These are phyloP conservation scores for Potamarius usumacintae DNA, from an alignment of 2,113 vertebrate genomes.

Conservation along the genomic window DNA sequence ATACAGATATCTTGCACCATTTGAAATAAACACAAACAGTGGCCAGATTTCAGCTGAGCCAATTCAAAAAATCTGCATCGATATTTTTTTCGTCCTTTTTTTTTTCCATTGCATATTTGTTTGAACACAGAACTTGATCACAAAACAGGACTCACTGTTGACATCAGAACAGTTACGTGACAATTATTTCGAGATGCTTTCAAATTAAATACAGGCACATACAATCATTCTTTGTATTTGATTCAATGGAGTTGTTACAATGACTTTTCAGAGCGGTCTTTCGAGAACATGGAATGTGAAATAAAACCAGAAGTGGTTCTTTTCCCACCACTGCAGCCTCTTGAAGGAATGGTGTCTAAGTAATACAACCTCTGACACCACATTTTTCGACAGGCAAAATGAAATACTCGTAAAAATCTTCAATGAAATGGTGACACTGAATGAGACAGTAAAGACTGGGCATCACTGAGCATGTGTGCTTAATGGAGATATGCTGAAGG, in stretches of 20 bases:
- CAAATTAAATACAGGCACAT: slow-evolving; percentile 30
- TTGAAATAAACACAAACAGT: slow-evolving; percentile 39
- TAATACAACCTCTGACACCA: not conserved
- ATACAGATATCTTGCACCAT: slow-evolving; percentile 41
- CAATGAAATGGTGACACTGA: not conserved
- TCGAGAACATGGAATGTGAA: slow-evolving; percentile 6
- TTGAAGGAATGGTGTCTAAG: not conserved
- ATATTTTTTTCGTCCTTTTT: slow-evolving; percentile 6
- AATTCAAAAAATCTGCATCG: not conserved
- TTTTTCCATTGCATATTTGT: slow-evolving; percentile 57
- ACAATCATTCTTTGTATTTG: slow-evolving; percentile 26
- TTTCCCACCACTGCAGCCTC: not conserved
- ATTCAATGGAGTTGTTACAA: slow-evolving; percentile 19
- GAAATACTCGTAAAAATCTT: slow-evolving; percentile 25
- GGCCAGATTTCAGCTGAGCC: slow-evolving; percentile 23
- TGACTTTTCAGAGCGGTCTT: slow-evolving; percentile 7
- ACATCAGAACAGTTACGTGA: slow-evolving; percentile 60
- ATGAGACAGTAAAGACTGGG: slow-evolving; percentile 11
- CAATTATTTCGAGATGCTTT: slow-evolving; percentile 52
- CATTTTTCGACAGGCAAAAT: not conserved
- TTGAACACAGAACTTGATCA: slow-evolving; percentile 53
- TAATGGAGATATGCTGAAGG: not conserved
- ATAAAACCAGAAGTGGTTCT: slow-evolving; percentile 6
- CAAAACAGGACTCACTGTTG: slow-evolving; percentile 55
- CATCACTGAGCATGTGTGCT: not conserved